Conservation (phyloP, 2,113 vertebrate species). For the Ceyx margarethae region DNA sequence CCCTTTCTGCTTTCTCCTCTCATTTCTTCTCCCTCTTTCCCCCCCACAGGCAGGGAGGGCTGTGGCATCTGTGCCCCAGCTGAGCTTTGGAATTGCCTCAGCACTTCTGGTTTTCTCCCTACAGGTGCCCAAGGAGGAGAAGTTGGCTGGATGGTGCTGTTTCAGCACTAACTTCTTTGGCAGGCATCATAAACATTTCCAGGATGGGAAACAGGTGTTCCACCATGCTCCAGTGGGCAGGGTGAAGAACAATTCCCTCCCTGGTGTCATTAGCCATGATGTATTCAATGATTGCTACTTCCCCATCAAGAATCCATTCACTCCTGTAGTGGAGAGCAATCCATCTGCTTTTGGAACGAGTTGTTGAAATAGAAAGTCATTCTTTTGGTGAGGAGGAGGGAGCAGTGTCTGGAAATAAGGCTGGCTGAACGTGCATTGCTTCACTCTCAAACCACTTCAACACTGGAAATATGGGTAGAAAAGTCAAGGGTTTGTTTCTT, state of each 20-base stretch:
- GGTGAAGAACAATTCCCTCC: slow-evolving; percentile 31
- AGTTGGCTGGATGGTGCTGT: background rate
- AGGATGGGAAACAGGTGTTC: slow-evolving; percentile 44
- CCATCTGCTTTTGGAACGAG: slow-evolving; percentile 18
- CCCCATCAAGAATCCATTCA: background rate
- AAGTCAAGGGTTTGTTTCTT: background rate
- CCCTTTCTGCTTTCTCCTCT: background rate
- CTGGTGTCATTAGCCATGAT: slow-evolving; percentile 4
- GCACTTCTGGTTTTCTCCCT: background rate
- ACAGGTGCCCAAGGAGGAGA: background rate
- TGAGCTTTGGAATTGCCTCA: background rate
- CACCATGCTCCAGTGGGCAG: slow-evolving; percentile 14
- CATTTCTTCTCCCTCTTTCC: too few species aligned
- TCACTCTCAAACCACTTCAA: background rate
- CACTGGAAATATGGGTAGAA: background rate
- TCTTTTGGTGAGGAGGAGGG: background rate
- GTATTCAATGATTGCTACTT: slow-evolving; percentile 46
- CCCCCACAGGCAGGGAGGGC: background rate
- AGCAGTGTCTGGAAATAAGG: background rate
- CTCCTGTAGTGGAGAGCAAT: background rate
- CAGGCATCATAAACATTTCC: background rate
- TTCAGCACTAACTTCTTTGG: slow-evolving; percentile 19
- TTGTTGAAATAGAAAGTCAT: slow-evolving; percentile 18
- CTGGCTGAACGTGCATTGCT: background rate
- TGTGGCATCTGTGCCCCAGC: background rate